phyloP scores from a whole-genome alignment of 2,797 vertebrate species.

The Oophaga sylvatica region DNA sequence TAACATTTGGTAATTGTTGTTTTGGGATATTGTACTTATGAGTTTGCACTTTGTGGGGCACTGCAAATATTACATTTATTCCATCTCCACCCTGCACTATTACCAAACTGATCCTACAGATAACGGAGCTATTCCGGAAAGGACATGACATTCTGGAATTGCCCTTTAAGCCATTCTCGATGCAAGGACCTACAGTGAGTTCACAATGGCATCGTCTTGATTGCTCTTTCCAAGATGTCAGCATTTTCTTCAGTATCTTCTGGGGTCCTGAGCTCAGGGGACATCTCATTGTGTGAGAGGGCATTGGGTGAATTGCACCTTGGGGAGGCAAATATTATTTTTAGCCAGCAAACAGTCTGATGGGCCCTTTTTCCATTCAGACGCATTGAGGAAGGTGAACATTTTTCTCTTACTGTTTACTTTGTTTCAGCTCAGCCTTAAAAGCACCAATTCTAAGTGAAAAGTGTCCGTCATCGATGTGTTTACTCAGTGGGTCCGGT shows the following conservation, averaged over 20 bases:
- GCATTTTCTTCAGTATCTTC: neutral
- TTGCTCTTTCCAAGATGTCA: neutral
- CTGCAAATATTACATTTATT: too few species aligned
- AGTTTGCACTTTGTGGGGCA: neutral
- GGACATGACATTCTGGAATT: neutral
- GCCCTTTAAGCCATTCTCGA: too few species aligned
- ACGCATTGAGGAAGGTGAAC: constrained; percentile 14
- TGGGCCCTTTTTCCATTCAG: constrained; percentile 32
- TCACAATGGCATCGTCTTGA: too few species aligned
- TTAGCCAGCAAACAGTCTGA: constrained; percentile 33
- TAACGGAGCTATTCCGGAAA: neutral
- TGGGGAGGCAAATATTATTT: constrained; percentile 46
- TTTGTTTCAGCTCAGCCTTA: constrained; percentile 27
- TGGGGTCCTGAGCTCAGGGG: neutral
- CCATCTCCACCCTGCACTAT: too few species aligned
- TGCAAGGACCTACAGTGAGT: too few species aligned
- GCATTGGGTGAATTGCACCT: neutral
- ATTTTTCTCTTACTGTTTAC: constrained; percentile 27
- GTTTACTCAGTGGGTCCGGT: constrained; percentile 49
- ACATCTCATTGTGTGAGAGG: neutral
- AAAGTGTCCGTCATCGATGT: constrained; percentile 31
- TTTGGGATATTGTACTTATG: too few species aligned
- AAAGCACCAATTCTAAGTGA: constrained; percentile 41
- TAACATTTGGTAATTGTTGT: too few species aligned
- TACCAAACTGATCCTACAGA: too few species aligned